Base-by-base conservation (phyloP, 2,797 vertebrate species). In the Eremophila alpestris region DNA sequence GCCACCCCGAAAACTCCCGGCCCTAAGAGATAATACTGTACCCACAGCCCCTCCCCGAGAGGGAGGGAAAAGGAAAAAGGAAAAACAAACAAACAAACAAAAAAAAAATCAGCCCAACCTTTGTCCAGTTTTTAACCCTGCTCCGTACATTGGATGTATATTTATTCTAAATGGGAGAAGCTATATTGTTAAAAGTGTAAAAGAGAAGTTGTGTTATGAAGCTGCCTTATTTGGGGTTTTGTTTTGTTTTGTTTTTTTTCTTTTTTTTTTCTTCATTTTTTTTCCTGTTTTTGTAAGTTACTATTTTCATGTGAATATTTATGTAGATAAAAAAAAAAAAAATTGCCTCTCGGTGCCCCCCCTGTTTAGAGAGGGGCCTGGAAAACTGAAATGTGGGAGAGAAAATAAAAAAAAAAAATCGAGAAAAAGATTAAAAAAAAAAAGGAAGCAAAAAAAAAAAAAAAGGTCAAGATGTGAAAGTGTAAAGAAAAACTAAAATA, bases 271-370 rank as follows among this genome's bases (percentile, higher is more conserved):
- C 8, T 52, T 14, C n/a, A 22, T 14, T 17, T 11, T 97, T 70
- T 94, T 84, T 92, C 89, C 56, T 48, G 95, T 97, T 98, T 98
- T 98, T 98, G 96, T 98, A 98, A 97, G 97, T 98, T 98, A 97
- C 97, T 97, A 97, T 98, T 98, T 98, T 97, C 98, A 97, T 98
- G 98, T 98, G 98, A 98, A 98, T 98, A 98, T 98, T 98, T 98
- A 97, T 98, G 98, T 98, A 98, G 98, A 98, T 98, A 36, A n/a
- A 49, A 96, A 98, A 97, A 87, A 46, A 38, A 82, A 97, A 98
- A 98, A 83, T 97, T 94, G 95, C 97, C 97, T 97, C 97, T 96
- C 83, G 80, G 95, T 77, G 94, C 36, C 36, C 95, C 36, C 95
- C 97, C 96, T 94, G 67, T 97, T 97, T 77, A 41, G 74, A 80